Base-by-base conservation (phyloP, 2,888 invertebrate species). In the Phyllotreta striolata region DNA sequence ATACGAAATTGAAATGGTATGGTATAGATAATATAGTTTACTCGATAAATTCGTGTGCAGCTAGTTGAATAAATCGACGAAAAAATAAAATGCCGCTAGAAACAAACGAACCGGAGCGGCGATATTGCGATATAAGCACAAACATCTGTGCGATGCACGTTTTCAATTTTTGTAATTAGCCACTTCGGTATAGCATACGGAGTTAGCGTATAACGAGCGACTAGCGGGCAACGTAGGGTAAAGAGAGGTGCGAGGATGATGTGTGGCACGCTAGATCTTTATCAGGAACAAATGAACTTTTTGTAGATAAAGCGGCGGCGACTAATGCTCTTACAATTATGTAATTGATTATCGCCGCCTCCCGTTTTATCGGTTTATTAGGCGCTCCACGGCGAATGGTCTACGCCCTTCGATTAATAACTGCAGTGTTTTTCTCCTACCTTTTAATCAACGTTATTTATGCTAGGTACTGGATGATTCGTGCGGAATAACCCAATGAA, bases 91-190 rank as follows among this genome's bases (percentile, higher is more conserved):
- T 24, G 24, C 24, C 2, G 10, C 12, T 44, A 9, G n/a, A n/a
- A 44, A 44, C 9, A 44, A 13, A 7, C 14, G 44, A 13, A 3
- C 44, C 10, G 10, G 10, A 40, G 41, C 10, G 10, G 41, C 10
- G 10, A 10, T n/a, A 40, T n/a, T n/a, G 10, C 9, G 10, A 40
- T 40, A n/a, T n/a, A 9, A 40, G 10, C 10, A 40, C 9, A n/a
- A 9, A 40, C 41, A 40, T n/a, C 10, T 40, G 9, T n/a, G n/a
- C 9, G 14, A 52, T 52, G 39, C 52, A 52, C 39, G 52, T 52
- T 66, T 70, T 69, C 70, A 70, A 71, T 72, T 73, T 74, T 70
- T 70, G 56, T 73, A 74, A 73, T 74, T 73, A 73, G 68, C 66
- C 62, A 24, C 24, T 24, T 24, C 24, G 24, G 24, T 24, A 24